phyloP scores from a whole-genome alignment of 2,113 vertebrate genomes.

The Melanerpes formicivorus region DNA sequence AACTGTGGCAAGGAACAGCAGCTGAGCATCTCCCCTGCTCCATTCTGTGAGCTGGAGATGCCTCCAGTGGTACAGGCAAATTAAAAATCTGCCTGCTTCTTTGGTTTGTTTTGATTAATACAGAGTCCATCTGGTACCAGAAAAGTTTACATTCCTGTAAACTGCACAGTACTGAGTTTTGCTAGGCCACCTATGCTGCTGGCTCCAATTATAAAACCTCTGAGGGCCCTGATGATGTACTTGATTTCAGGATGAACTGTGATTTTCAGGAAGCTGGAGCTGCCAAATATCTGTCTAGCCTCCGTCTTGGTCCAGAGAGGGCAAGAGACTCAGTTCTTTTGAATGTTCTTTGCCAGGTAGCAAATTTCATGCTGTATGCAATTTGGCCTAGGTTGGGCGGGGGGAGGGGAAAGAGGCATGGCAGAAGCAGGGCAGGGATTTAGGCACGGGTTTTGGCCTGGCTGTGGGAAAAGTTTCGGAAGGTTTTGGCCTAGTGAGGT shows the following conservation, averaged over 20 bases:
- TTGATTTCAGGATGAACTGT: slow-evolving; percentile 22
- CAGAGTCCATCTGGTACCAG: slow-evolving; percentile 27
- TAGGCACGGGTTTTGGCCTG: too few species aligned
- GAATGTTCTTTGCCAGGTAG: too few species aligned
- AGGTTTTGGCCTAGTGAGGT: too few species aligned
- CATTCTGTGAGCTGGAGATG: not conserved
- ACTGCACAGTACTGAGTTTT: slow-evolving; percentile 13
- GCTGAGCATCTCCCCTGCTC: not conserved
- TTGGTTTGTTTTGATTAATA: slow-evolving; percentile 46
- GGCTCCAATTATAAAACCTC: slow-evolving; percentile 2
- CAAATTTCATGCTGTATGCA: too few species aligned
- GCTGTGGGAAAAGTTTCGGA: too few species aligned
- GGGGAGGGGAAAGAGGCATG: too few species aligned
- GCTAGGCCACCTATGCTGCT: slow-evolving; percentile 34
- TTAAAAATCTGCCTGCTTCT: slow-evolving; percentile 12
- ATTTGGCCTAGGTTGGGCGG: too few species aligned
- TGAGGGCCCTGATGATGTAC: not conserved
- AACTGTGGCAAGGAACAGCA: rapidly evolving
- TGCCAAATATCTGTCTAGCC: slow-evolving; percentile 56
- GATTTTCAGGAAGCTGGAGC: slow-evolving; percentile 31
- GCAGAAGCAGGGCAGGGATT: too few species aligned
- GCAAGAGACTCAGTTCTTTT: too few species aligned
- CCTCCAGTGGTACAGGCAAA: not conserved
- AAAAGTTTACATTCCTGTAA: slow-evolving; percentile 10
- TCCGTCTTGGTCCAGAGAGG: not conserved